Percentiles rank a stretch among this genome's conserved stretches.
Evolutionary conservation across 2,888 invertebrate species (phyloP).

Genomic region (Apodemia zela): DNA sequence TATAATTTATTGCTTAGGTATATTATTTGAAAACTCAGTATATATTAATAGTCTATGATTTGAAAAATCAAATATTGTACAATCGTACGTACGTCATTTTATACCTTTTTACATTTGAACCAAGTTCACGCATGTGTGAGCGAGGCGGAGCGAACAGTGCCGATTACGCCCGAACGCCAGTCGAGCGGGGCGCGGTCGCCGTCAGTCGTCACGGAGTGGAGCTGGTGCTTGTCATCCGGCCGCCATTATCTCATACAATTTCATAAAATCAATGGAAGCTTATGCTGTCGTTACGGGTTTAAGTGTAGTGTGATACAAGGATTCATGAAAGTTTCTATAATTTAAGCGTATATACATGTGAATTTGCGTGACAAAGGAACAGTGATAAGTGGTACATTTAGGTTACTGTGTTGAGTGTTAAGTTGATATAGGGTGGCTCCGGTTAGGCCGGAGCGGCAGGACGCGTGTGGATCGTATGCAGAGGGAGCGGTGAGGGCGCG

Average conservation of each 20-base stretch:
- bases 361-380: slow-evolving; percentile 37
- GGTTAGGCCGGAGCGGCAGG: slow-evolving; percentile 66
- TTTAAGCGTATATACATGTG: slow-evolving; percentile 39
- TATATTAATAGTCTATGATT: too few species aligned
- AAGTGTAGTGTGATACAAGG: slow-evolving; percentile 51
- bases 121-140: slow-evolving; percentile 73
- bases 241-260: slow-evolving; percentile 82
- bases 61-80: not conserved
- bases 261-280: slow-evolving; percentile 74
- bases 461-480: slow-evolving; percentile 74
- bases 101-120: slow-evolving; percentile 59
- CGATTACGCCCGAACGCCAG: slow-evolving; percentile 77
- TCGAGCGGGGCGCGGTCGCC: slow-evolving; percentile 82
- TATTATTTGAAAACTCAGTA: too few species aligned
- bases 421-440: slow-evolving; percentile 63
- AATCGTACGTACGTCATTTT: slow-evolving; percentile 36
- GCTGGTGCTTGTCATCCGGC: slow-evolving; percentile 81
- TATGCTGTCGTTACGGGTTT: slow-evolving; percentile 61
- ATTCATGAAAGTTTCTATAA: slow-evolving; percentile 42
- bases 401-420: slow-evolving; percentile 65
- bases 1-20: not conserved
- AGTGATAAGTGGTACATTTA: slow-evolving; percentile 69
- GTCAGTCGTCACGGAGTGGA: slow-evolving; percentile 81
- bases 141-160: slow-evolving; percentile 70
- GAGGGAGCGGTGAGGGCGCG: slow-evolving; percentile 82